These are phyloP conservation scores for Mus caroli DNA, from an alignment of 2,797 vertebrate species.

Conservation along the genomic window DNA sequence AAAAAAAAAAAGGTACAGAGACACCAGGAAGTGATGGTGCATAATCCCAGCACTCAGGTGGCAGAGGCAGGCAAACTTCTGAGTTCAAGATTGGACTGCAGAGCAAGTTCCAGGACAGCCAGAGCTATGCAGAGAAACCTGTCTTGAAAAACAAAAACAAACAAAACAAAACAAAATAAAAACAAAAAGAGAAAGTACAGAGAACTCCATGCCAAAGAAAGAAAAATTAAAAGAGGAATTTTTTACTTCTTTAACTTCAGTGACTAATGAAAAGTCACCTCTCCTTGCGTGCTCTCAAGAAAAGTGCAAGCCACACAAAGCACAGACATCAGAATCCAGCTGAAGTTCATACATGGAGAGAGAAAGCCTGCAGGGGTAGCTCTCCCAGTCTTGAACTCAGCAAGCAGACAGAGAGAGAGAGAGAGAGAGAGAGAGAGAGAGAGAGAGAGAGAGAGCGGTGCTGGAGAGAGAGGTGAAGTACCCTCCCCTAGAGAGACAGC, in stretches of 20 bases:
- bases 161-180: background rate
- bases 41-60: background rate
- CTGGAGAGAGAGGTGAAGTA: background rate
- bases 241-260: background rate
- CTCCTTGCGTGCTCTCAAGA: background rate
- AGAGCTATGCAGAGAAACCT: background rate
- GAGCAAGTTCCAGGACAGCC: background rate
- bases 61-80: background rate
- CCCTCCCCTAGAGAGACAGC: conserved; percentile 54
- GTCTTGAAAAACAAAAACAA: background rate
- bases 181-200: background rate
- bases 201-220: background rate
- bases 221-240: background rate
- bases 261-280: background rate
- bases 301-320: background rate
- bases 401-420: background rate
- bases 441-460: too few species aligned
- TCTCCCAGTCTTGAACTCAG: background rate
- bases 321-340: background rate
- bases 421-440: too few species aligned
- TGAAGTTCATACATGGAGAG: background rate
- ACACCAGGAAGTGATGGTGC: background rate
- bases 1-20: background rate
- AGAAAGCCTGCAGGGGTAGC: background rate
- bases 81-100: background rate